These are phyloP conservation scores for Scrobipalpa costella DNA, from an alignment of 2,888 invertebrate genomes.

Conservation along the genomic window DNA sequence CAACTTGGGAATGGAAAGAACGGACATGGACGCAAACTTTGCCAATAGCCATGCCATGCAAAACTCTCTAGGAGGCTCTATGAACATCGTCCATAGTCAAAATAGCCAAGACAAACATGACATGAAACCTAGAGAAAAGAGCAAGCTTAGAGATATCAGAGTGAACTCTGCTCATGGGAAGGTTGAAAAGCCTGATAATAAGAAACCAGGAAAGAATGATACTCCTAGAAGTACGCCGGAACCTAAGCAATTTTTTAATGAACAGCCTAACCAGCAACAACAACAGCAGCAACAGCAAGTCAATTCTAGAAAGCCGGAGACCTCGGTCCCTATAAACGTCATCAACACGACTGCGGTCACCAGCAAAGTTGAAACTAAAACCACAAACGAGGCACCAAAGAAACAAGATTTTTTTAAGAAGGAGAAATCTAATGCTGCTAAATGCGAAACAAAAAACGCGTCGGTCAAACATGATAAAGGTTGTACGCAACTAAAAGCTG, in stretches of 20 bases:
- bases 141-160: constrained; percentile 71
- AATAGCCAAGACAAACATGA: constrained; percentile 59
- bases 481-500: constrained; percentile 67
- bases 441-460: constrained; percentile 62
- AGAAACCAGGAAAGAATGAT: constrained; percentile 63
- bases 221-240: constrained; percentile 71
- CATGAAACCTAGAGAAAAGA: constrained; percentile 69
- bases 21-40: constrained; percentile 62
- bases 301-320: constrained; percentile 67
- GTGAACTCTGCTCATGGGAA: constrained; percentile 77
- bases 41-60: constrained; percentile 55
- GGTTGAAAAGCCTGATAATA: constrained; percentile 68
- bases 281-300: constrained; percentile 39
- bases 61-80: constrained; percentile 58
- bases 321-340: constrained; percentile 73
- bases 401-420: constrained; percentile 79
- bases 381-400: constrained; percentile 70
- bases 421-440: constrained; percentile 67
- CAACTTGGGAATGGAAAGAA: constrained; percentile 64
- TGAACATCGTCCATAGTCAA: constrained; percentile 55
- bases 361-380: constrained; percentile 65
- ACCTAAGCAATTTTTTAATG: constrained; percentile 75
- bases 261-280: constrained; percentile 45
- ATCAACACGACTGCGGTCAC: constrained; percentile 65
- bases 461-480: constrained; percentile 73